These are phyloP conservation scores for Heliconius hermathena DNA, from an alignment of 1,140 invertebrate species.

Conservation along the genomic window DNA sequence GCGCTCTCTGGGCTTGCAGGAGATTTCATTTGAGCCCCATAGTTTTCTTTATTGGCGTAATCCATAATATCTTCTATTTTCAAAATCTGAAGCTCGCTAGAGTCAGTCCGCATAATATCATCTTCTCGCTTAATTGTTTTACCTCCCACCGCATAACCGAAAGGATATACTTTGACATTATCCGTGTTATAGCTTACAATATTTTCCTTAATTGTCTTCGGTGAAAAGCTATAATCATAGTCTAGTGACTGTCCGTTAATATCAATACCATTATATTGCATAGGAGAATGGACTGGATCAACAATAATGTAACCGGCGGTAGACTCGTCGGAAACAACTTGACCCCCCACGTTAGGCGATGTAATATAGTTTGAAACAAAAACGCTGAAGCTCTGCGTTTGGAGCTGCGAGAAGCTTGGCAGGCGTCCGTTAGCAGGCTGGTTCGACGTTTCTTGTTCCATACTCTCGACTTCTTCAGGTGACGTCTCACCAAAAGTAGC, in stretches of 20 bases:
- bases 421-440: conserved; percentile 81
- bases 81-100: conserved; percentile 71
- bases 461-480: conserved; percentile 74
- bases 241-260: conserved; percentile 59
- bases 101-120: conserved; percentile 56
- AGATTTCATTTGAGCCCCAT: conserved; percentile 76
- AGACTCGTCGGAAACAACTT: conserved; percentile 83
- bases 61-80: conserved; percentile 78
- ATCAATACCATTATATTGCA: conserved; percentile 72
- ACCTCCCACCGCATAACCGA: conserved; percentile 65
- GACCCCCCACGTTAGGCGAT: conserved; percentile 87
- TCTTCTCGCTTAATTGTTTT: conserved; percentile 74
- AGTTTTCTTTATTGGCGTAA: conserved; percentile 80
- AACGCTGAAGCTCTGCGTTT: conserved; percentile 82
- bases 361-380: conserved; percentile 81
- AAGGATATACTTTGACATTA: conserved; percentile 65
- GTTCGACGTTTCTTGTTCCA: conserved; percentile 75
- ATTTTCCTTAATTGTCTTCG: conserved; percentile 59
- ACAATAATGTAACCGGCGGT: conserved; percentile 78
- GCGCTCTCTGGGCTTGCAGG: conserved; percentile 76
- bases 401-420: conserved; percentile 85
- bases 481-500: conserved; percentile 87
- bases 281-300: conserved; percentile 67
- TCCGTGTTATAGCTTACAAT: conserved; percentile 58
- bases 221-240: conserved; percentile 66